A percentile compares a stretch with the other conserved stretches of the same genome.
phyloP scores from a whole-genome alignment of 2,113 vertebrate species.

The Tyrannus savana region DNA sequence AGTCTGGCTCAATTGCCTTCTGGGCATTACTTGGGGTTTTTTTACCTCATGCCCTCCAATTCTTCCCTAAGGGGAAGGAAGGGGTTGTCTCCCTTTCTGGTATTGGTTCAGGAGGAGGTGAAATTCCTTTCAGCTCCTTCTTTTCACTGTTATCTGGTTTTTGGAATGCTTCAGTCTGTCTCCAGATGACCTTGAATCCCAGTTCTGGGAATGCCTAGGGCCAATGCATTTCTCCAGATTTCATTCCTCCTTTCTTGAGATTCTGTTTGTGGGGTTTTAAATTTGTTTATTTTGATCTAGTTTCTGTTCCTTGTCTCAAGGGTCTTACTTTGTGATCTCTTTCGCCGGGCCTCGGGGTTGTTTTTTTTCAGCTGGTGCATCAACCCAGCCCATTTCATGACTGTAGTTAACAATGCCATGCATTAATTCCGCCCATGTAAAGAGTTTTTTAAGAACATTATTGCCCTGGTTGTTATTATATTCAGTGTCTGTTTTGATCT shows the following conservation, averaged over 20 bases:
- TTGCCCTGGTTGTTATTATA: neutral
- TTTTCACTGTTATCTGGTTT: neutral
- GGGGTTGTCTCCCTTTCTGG: neutral
- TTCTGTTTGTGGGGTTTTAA: neutral
- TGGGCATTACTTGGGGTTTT: no score
- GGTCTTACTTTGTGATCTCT: neutral
- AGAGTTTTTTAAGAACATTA: neutral
- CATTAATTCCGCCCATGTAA: neutral
- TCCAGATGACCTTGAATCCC: neutral
- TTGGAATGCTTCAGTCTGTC: neutral
- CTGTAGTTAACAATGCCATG: neutral
- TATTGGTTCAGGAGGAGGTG: neutral
- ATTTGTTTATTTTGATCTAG: neutral
- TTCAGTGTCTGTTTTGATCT: neutral
- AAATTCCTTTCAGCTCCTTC: neutral
- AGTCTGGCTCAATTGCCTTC: neutral
- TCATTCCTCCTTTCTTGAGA: neutral
- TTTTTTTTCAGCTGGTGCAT: neutral
- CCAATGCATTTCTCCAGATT: neutral
- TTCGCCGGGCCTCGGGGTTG: neutral
- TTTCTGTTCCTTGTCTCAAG: neutral
- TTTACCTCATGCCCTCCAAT: neutral
- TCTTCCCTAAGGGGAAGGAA: neutral
- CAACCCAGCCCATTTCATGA: neutral
- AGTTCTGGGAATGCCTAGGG: neutral